phyloP scores from a whole-genome alignment of 2,113 vertebrate species.

The Pimephales promelas region DNA sequence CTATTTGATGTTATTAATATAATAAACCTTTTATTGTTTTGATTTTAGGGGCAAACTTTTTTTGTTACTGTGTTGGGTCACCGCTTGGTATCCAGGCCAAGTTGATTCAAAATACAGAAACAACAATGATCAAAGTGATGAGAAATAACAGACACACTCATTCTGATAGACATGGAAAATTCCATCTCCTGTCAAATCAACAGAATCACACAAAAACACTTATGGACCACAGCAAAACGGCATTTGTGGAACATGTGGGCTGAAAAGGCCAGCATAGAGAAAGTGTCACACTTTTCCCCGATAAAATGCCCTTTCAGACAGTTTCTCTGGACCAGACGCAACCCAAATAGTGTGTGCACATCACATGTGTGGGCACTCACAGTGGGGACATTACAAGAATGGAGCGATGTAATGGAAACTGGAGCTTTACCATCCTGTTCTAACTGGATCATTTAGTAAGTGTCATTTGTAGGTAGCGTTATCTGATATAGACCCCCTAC shows the following conservation, averaged over 20 bases:
- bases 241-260: constrained; percentile 1
- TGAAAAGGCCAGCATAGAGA: neutral
- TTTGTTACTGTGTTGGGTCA: neutral
- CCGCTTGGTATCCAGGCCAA: neutral
- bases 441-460: neutral
- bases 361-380: neutral
- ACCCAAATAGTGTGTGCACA: neutral
- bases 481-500: neutral
- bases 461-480: neutral
- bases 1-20: neutral
- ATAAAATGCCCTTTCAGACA: neutral
- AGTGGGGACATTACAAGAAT: neutral
- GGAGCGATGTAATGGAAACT: neutral
- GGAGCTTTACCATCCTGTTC: neutral
- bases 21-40: neutral
- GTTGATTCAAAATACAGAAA: constrained; percentile 17
- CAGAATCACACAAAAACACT: constrained; percentile 1
- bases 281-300: neutral
- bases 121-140: constrained; percentile 5
- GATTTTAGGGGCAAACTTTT: neutral
- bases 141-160: constrained; percentile 9
- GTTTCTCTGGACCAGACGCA: neutral
- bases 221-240: neutral
- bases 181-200: neutral
- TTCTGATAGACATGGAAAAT: constrained; percentile 6